Percentiles rank a stretch among this genome's conserved stretches.
phyloP scores from a whole-genome alignment of 2,888 invertebrate species.

The Dione vanillae region DNA sequence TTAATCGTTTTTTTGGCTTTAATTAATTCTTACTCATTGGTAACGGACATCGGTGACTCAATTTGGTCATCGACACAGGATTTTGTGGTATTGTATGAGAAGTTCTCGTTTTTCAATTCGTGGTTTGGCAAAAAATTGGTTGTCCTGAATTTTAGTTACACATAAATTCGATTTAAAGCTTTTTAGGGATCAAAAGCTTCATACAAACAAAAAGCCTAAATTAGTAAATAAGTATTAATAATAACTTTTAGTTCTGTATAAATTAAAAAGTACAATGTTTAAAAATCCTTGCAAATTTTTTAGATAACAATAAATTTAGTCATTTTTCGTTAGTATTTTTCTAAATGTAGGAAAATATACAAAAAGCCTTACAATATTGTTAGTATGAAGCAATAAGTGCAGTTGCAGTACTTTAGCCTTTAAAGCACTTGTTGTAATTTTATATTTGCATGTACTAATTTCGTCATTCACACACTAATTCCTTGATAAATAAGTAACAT shows the following conservation, averaged over 20 bases:
- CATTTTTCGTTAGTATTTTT: too few species aligned
- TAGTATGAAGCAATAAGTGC: not conserved
- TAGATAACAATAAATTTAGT: too few species aligned
- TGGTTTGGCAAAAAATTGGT: slow-evolving; percentile 36
- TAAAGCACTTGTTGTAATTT: not conserved
- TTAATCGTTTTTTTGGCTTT: slow-evolving; percentile 66
- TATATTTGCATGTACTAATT: not conserved
- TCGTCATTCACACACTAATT: not conserved
- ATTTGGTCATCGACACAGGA: slow-evolving; percentile 54
- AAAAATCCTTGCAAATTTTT: too few species aligned
- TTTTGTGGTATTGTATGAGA: slow-evolving; percentile 42
- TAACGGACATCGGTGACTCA: slow-evolving; percentile 76
- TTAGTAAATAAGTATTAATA: too few species aligned
- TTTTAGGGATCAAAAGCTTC: slow-evolving; percentile 28
- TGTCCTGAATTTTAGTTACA: slow-evolving; percentile 41
- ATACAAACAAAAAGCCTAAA: too few species aligned
- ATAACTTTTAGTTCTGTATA: too few species aligned
- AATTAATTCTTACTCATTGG: slow-evolving; percentile 80
- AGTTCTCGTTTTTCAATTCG: slow-evolving; percentile 39
- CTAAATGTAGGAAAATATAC: too few species aligned
- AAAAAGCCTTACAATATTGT: not conserved
- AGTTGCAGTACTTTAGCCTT: not conserved
- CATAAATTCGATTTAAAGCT: not conserved
- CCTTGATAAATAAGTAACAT: slow-evolving; percentile 6
- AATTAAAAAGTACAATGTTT: too few species aligned